These are phyloP conservation scores for Caenorhabditis auriculariae DNA, from an alignment of 2,888 invertebrate species.

Conservation along the genomic window DNA sequence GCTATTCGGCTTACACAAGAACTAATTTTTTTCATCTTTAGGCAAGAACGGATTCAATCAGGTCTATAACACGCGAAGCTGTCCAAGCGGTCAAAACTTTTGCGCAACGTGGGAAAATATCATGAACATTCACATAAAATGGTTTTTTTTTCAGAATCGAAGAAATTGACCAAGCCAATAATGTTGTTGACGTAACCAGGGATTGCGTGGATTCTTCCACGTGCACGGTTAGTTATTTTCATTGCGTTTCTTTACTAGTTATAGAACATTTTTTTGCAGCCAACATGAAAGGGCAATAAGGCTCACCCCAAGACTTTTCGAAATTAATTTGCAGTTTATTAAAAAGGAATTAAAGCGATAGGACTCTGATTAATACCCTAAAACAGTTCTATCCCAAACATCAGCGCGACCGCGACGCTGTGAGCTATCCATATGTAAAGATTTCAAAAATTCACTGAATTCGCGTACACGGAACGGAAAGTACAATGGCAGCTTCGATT, in stretches of 20 bases:
- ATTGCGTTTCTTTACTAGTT: no score
- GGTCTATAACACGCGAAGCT: not conserved
- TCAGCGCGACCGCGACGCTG: no score
- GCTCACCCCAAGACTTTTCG: no score
- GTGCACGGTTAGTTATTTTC: no score
- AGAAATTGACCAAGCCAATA: conserved; percentile 7
- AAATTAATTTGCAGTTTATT: no score
- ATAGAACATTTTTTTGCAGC: no score
- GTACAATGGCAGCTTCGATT: no score
- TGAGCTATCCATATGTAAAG: no score
- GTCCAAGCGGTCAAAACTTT: not conserved
- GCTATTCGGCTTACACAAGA: not conserved
- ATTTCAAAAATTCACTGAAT: no score
- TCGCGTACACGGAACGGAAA: no score
- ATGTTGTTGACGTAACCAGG: conserved; percentile 4
- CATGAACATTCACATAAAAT: not conserved
- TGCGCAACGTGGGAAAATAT: not conserved
- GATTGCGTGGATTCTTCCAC: conserved; percentile 15
- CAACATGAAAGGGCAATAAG: no score
- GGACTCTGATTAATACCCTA: not conserved
- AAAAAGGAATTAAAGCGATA: not conserved
- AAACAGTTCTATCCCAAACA: not conserved
- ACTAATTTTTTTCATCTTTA: not conserved
- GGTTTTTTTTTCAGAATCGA: conserved; percentile 4
- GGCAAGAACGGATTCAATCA: not conserved